These are phyloP conservation scores for Siniperca knerii DNA, from an alignment of 2,113 vertebrate species.

Conservation along the genomic window DNA sequence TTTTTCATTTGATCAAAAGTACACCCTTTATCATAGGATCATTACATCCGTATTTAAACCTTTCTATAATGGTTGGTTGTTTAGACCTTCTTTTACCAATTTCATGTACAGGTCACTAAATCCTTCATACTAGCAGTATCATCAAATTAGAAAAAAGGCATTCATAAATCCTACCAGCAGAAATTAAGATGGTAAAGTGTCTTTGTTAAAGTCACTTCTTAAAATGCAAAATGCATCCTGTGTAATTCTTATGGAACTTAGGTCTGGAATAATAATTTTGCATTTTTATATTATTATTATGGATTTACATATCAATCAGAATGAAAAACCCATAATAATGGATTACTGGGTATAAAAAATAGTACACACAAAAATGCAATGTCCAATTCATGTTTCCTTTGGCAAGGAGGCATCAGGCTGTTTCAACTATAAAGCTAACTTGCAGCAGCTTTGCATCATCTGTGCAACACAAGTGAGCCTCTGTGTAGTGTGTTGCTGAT, in stretches of 20 bases:
- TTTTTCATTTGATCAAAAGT: constrained; percentile 2
- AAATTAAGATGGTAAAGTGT: constrained; percentile 3
- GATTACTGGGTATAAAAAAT: not conserved
- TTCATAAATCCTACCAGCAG: not conserved
- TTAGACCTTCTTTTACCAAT: not conserved
- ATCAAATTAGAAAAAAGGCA: not conserved
- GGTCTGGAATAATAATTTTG: constrained; percentile 1
- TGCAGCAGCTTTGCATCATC: constrained; percentile 77
- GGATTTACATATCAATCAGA: constrained; percentile 36
- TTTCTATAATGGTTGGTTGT: not conserved
- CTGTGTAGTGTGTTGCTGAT: constrained; percentile 34
- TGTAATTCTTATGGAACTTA: constrained; percentile 20
- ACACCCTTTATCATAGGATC: not conserved
- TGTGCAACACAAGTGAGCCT: constrained; percentile 46
- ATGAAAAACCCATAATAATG: constrained; percentile 12
- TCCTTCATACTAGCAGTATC: not conserved
- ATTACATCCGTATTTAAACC: not conserved
- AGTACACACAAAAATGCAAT: not conserved
- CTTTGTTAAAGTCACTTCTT: constrained; percentile 12
- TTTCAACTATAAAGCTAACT: constrained; percentile 54
- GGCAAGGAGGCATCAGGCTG: constrained; percentile 23
- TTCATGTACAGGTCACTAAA: not conserved
- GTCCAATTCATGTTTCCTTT: constrained; percentile 5
- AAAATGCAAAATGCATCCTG: constrained; percentile 20
- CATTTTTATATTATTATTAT: not conserved